These are phyloP conservation scores for Tipula helvola DNA, from an alignment of 2,888 invertebrate species.

Conservation along the genomic window DNA sequence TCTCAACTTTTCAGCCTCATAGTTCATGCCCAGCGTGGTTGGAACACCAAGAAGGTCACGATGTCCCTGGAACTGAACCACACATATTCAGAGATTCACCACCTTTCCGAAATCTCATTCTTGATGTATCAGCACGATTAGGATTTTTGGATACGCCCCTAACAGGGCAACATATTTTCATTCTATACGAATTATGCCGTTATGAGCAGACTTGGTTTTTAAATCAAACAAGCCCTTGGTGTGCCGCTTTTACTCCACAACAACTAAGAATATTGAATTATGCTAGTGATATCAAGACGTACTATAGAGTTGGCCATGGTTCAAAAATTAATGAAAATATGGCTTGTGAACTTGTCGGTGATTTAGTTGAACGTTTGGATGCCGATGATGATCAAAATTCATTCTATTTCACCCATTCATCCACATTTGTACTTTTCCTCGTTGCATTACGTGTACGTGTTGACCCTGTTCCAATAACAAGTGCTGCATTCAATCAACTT, in stretches of 20 bases:
- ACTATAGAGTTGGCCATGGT: no score
- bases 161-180: background rate
- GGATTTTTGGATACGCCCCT: conserved; percentile 17
- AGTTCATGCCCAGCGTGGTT: conserved; percentile 50
- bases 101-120: conserved; percentile 33
- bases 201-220: no score
- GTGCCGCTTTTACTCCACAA: conserved; percentile 51
- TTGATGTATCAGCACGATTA: conserved; percentile 27
- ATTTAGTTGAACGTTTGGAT: no score
- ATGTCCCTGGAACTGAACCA: conserved; percentile 32
- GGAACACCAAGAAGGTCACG: conserved; percentile 37
- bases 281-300: conserved; percentile 37
- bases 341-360: no score
- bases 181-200: conserved; percentile 43
- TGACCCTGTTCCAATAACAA: conserved; percentile 38
- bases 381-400: no score
- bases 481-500: conserved; percentile 42
- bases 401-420: conserved; percentile 22
- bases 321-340: no score
- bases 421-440: conserved; percentile 42
- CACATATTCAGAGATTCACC: conserved; percentile 24
- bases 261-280: conserved; percentile 58
- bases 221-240: no score
- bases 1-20: conserved; percentile 33
- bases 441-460: conserved; percentile 27